phyloP scores from a whole-genome alignment of 2,797 vertebrate species.

The Todus mexicanus region DNA sequence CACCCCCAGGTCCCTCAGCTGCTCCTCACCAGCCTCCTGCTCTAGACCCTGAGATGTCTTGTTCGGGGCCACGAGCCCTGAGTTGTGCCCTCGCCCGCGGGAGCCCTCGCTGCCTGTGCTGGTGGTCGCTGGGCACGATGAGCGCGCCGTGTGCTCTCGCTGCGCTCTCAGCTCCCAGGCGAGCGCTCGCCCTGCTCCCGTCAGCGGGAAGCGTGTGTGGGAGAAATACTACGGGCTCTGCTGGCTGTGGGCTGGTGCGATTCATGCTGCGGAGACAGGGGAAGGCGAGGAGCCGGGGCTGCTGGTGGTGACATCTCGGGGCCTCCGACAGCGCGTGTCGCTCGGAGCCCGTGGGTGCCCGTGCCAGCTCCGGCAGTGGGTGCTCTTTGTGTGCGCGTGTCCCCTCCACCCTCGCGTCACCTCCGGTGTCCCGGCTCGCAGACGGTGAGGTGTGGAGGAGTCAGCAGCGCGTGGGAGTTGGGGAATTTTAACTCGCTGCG shows the following conservation, averaged over 20 bases:
- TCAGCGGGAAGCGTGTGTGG: background rate
- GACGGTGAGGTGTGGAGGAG: background rate
- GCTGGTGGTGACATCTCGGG: background rate
- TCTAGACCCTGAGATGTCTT: too few species aligned
- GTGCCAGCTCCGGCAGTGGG: background rate
- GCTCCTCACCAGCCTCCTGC: too few species aligned
- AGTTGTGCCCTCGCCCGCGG: background rate
- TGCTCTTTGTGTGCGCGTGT: background rate
- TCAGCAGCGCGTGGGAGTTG: background rate
- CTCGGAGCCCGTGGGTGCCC: background rate
- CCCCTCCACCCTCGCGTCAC: background rate
- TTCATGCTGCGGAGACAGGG: background rate
- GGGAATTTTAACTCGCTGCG: background rate
- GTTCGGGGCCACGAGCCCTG: background rate
- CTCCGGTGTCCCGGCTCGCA: background rate
- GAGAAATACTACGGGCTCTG: background rate
- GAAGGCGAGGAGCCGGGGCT: background rate
- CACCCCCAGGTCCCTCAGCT: too few species aligned
- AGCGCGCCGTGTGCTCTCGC: rapidly evolving
- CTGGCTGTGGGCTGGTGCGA: background rate
- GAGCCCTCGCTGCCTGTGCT: background rate
- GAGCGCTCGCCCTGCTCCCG: background rate
- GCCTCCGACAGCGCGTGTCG: background rate
- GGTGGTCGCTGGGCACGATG: rapidly evolving
- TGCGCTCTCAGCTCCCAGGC: background rate